phyloP scores from a whole-genome alignment of 2,113 vertebrate genomes.

The Nothobranchius kuhntae region DNA sequence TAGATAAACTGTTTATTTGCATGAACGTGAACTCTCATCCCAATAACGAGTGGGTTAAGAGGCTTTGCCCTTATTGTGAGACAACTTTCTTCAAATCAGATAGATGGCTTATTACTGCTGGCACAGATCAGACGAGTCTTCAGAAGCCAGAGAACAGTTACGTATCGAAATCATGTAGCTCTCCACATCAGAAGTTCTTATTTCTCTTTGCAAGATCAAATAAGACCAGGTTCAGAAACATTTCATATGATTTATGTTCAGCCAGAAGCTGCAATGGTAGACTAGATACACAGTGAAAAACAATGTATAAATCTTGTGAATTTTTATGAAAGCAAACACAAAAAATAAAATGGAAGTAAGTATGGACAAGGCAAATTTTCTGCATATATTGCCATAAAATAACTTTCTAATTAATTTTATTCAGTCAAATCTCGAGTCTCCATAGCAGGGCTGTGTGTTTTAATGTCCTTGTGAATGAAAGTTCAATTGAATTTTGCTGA shows the following conservation, averaged over 20 bases:
- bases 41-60: not conserved
- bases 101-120: conserved; percentile 20
- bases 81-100: not conserved
- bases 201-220: conserved; percentile 13
- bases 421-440: not conserved
- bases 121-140: conserved; percentile 20
- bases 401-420: not conserved
- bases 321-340: too few relatives aligned
- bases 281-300: too few relatives aligned
- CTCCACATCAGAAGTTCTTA: conserved; percentile 22
- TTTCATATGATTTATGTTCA: conserved; percentile 34
- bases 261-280: conserved; percentile 12
- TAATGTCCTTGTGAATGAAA: not conserved
- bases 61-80: not conserved
- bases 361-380: not conserved
- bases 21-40: not conserved
- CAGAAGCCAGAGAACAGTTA: not conserved
- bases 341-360: conserved; percentile 1
- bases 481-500: not conserved
- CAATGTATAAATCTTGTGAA: too few relatives aligned
- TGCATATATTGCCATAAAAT: not conserved
- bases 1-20: not conserved
- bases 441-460: too few relatives aligned
- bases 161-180: conserved; percentile 15
- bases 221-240: not conserved